Percentiles rank a stretch among this genome's conserved stretches.
phyloP scores from a whole-genome alignment of 64 coral and sea anemone species.

The Pocillopora damicornis region DNA sequence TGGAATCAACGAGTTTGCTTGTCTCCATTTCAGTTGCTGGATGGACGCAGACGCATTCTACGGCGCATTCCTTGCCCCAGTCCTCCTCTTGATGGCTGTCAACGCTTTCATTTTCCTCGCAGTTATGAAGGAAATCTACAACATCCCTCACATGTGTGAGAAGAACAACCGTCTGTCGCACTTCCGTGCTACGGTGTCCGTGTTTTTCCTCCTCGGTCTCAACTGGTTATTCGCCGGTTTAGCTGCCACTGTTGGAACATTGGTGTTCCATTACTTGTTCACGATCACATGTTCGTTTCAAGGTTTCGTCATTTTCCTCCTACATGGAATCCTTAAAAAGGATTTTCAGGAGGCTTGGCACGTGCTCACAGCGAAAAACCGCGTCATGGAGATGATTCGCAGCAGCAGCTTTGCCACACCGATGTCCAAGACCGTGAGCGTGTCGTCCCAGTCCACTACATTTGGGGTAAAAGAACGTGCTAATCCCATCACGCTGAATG shows the following conservation, averaged over 20 bases:
- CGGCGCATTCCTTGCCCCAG: conserved; percentile 79
- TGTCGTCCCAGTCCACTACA: conserved; percentile 23
- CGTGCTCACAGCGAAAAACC: neutral
- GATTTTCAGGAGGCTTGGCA: conserved; percentile 87
- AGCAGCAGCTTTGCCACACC: conserved; percentile 16
- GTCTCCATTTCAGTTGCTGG: conserved; percentile 65
- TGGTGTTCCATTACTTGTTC: conserved; percentile 87
- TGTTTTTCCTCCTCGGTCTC: conserved; percentile 79
- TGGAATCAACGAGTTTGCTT: neutral
- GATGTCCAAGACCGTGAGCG: conserved; percentile 15
- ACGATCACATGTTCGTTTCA: conserved; percentile 91
- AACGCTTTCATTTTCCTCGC: conserved; percentile 64
- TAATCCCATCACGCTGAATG: conserved; percentile 23
- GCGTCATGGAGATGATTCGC: conserved; percentile 51
- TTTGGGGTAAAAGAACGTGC: neutral
- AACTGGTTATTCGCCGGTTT: conserved; percentile 93
- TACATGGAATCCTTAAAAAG: conserved; percentile 86
- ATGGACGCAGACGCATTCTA: conserved; percentile 71
- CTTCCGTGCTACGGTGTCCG: conserved; percentile 67
- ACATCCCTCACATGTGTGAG: conserved; percentile 70
- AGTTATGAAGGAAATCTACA: conserved; percentile 77
- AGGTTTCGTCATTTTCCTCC: conserved; percentile 81
- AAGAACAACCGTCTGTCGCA: conserved; percentile 55
- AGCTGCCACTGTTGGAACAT: conserved; percentile 57
- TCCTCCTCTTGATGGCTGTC: conserved; percentile 71